Evolutionary conservation across 2,888 invertebrate genomes (phyloP).

Genomic region (Oscheius sp.): DNA sequence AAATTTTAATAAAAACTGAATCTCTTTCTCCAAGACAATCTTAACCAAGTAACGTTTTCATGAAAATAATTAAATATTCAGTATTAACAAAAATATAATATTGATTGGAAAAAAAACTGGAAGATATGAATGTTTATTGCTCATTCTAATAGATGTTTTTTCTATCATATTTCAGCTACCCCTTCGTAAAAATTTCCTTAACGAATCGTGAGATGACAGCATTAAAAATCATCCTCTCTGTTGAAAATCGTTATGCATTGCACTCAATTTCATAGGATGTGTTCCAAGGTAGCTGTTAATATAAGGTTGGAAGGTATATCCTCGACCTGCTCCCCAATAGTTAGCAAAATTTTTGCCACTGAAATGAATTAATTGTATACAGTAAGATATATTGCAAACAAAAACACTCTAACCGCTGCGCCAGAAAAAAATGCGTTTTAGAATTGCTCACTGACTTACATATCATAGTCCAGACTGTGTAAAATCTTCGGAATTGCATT

Average conservation of each 20-base stretch:
- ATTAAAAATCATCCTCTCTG: not conserved
- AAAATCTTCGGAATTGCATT: conserved; percentile 7
- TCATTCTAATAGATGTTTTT: no score
- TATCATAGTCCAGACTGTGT: not conserved
- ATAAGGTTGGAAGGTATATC: not conserved
- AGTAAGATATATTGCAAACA: no score
- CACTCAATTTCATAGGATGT: conserved; percentile 4
- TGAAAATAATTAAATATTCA: no score
- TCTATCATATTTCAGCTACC: no score
- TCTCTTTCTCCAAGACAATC: no score
- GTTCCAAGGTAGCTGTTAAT: not conserved
- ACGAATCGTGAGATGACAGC: not conserved
- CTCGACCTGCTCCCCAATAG: not conserved
- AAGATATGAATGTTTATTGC: no score
- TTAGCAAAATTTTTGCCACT: not conserved
- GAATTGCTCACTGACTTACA: not conserved
- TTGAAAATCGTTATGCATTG: not conserved
- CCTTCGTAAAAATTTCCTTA: not conserved
- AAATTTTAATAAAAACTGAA: no score
- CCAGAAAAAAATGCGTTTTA: not conserved
- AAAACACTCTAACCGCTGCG: not conserved
- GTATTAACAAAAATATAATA: no score
- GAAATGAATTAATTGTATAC: not conserved
- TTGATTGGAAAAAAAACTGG: no score
- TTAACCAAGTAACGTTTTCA: no score